phyloP scores from a whole-genome alignment of 2,113 vertebrate species.

The Sylvietta virens region DNA sequence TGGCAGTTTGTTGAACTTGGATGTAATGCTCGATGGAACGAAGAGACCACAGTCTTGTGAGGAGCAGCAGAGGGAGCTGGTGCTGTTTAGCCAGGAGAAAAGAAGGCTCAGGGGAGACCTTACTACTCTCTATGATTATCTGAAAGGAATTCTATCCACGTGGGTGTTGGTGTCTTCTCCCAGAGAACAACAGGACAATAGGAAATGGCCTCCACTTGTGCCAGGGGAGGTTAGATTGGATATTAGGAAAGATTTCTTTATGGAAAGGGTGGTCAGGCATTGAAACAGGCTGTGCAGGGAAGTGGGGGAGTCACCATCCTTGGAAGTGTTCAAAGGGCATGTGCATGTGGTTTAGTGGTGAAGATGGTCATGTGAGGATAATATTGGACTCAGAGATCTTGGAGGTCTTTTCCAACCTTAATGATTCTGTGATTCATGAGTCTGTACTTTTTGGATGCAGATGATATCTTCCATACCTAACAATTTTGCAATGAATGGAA shows the following conservation, averaged over 20 bases:
- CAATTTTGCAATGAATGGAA: neutral
- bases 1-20: neutral
- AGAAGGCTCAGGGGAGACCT: neutral
- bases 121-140: fast-evolving
- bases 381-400: neutral
- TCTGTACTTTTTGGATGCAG: neutral
- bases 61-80: neutral
- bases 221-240: neutral
- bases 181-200: too few relatives aligned
- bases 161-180: neutral
- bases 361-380: neutral
- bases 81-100: neutral
- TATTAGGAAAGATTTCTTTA: neutral
- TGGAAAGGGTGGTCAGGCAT: neutral
- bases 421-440: neutral
- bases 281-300: neutral
- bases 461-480: neutral
- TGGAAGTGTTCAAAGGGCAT: neutral
- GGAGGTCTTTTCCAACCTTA: neutral
- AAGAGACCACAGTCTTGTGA: neutral
- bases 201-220: neutral
- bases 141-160: neutral
- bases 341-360: neutral
- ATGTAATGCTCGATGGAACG: neutral
- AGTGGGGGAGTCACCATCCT: neutral